These are phyloP conservation scores for Ophion obscuratus DNA, from an alignment of 2,888 invertebrate genomes.

Conservation along the genomic window DNA sequence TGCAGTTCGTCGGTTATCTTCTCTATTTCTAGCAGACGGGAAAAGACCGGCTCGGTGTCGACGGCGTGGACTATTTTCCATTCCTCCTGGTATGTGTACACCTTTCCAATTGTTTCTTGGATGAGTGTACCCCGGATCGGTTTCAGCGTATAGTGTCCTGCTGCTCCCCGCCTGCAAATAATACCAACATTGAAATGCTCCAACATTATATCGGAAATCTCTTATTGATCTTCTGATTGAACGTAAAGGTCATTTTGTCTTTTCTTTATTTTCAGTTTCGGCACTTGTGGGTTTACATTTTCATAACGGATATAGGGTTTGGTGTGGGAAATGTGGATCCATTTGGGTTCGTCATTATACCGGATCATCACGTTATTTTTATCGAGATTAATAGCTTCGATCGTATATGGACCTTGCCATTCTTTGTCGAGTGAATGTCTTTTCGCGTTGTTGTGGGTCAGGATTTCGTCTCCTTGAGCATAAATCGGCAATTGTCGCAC, in stretches of 20 bases:
- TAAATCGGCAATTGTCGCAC: slow-evolving; percentile 27
- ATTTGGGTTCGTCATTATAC: too few relatives aligned
- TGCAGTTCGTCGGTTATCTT: neutral
- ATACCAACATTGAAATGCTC: neutral
- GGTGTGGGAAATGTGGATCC: too few relatives aligned
- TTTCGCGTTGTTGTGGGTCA: slow-evolving; percentile 13
- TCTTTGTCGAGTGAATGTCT: slow-evolving; percentile 34
- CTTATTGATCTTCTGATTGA: slow-evolving; percentile 4
- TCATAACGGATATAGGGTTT: too few relatives aligned
- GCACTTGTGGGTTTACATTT: too few relatives aligned
- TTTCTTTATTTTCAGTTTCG: slow-evolving; percentile 3
- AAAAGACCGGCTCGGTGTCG: slow-evolving; percentile 22
- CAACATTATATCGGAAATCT: neutral
- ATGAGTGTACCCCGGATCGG: slow-evolving; percentile 26
- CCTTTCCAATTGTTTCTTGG: slow-evolving; percentile 24
- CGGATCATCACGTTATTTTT: too few relatives aligned
- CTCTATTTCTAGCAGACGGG: neutral
- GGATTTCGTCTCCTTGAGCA: slow-evolving; percentile 21
- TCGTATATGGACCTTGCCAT: slow-evolving; percentile 30
- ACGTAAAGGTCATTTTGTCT: neutral
- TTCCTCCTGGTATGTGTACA: slow-evolving; percentile 36
- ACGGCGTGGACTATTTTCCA: slow-evolving; percentile 33
- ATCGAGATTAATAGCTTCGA: slow-evolving; percentile 21
- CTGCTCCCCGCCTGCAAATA: slow-evolving; percentile 26
- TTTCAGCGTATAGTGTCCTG: slow-evolving; percentile 13